Evolutionary conservation across 2,888 invertebrate species (phyloP).

Genomic region (Rutpela maculata): DNA sequence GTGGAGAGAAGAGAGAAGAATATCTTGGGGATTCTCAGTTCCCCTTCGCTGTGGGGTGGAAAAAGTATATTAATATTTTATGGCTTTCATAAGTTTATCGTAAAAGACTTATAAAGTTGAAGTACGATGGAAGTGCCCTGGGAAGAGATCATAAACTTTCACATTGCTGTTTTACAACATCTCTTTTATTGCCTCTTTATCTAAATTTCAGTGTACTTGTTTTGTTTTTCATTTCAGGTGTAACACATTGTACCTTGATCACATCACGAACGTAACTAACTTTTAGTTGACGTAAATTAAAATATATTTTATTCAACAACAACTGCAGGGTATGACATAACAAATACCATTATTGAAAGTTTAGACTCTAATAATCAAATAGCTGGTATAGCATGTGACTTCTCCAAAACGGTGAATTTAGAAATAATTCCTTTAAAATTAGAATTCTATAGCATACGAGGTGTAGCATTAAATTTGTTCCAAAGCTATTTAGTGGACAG

Average conservation of each 20-base stretch:
- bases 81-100: constrained; percentile 66
- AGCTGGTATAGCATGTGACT: no score
- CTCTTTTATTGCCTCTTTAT: constrained; percentile 63
- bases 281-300: not conserved
- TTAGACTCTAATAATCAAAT: no score
- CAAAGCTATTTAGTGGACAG: no score
- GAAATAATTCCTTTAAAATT: no score
- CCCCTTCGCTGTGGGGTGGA: constrained; percentile 37
- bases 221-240: constrained; percentile 17
- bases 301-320: no score
- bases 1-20: constrained; percentile 64
- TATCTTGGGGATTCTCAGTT: constrained; percentile 47
- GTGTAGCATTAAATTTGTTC: no score
- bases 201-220: constrained; percentile 57
- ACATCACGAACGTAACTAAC: not conserved
- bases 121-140: constrained; percentile 59
- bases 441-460: no score
- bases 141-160: constrained; percentile 62
- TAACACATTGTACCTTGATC: constrained; percentile 5
- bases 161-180: constrained; percentile 61
- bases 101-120: constrained; percentile 66
- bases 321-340: no score
- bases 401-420: no score
- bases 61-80: constrained; percentile 68
- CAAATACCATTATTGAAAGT: no score